Percentiles rank a stretch among this genome's conserved stretches.
These are phyloP conservation scores for Ennomos fuscantarius DNA, from an alignment of 2,888 invertebrate species.

Conservation along the genomic window DNA sequence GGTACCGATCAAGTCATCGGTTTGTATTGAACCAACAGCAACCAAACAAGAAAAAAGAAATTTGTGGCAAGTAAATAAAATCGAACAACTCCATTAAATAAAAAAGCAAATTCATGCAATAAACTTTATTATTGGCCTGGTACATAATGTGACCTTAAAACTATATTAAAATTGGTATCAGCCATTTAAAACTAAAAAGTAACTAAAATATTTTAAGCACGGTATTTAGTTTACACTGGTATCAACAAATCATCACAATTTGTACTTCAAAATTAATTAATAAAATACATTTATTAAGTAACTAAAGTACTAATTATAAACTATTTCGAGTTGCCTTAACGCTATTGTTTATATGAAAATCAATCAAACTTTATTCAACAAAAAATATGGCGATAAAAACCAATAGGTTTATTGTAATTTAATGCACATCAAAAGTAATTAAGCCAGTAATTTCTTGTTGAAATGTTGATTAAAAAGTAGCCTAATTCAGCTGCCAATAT, in stretches of 20 bases:
- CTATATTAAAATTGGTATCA: slow-evolving; percentile 78
- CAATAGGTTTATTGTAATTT: too few relatives aligned
- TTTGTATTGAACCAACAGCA: too few relatives aligned
- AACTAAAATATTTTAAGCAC: slow-evolving; percentile 45
- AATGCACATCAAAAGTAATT: too few relatives aligned
- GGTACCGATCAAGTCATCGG: too few relatives aligned
- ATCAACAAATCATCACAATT: slow-evolving; percentile 19
- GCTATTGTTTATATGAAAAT: too few relatives aligned
- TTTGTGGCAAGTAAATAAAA: too few relatives aligned
- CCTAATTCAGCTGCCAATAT: slow-evolving; percentile 22
- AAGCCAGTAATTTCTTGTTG: slow-evolving; percentile 29
- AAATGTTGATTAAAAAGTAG: slow-evolving; percentile 8
- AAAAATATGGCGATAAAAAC: not conserved
- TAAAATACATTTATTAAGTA: not conserved
- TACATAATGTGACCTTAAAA: slow-evolving; percentile 65
- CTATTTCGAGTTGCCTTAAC: too few relatives aligned
- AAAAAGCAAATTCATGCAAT: slow-evolving; percentile 29
- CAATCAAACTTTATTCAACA: slow-evolving; percentile 1
- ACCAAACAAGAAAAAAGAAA: too few relatives aligned
- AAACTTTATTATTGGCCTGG: slow-evolving; percentile 48
- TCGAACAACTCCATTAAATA: slow-evolving; percentile 10
- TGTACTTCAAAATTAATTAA: slow-evolving; percentile 58
- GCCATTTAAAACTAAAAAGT: slow-evolving; percentile 60
- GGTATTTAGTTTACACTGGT: slow-evolving; percentile 58
- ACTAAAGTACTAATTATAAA: too few relatives aligned